phyloP scores from a whole-genome alignment of 2,888 invertebrate genomes.

The Strigamia crassipes region DNA sequence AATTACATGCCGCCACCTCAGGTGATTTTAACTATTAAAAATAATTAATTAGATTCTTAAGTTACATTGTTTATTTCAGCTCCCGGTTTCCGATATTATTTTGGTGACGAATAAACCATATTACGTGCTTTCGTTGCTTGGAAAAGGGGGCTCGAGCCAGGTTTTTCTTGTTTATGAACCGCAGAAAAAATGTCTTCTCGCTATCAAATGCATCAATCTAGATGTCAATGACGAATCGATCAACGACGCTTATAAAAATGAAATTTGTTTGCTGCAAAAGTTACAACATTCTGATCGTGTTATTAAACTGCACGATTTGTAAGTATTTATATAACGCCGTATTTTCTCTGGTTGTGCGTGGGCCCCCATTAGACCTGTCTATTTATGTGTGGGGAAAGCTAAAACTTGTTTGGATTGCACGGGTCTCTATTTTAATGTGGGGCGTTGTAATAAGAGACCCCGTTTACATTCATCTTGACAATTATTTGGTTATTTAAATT shows the following conservation, averaged over 20 bases:
- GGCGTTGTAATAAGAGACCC: too few relatives aligned
- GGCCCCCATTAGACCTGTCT: too few relatives aligned
- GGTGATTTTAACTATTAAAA: neutral
- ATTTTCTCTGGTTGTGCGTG: too few relatives aligned
- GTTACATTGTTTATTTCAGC: neutral
- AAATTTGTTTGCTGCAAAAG: slow-evolving; percentile 78
- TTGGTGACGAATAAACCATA: slow-evolving; percentile 75
- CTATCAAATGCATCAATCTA: slow-evolving; percentile 83
- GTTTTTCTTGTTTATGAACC: slow-evolving; percentile 74
- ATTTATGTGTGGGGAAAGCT: too few relatives aligned
- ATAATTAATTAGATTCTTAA: neutral
- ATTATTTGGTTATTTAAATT: too few relatives aligned
- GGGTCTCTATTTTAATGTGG: too few relatives aligned
- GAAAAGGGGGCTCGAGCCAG: slow-evolving; percentile 87
- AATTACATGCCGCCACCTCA: neutral
- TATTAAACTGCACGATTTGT: slow-evolving; percentile 85
- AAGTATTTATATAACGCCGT: slow-evolving; percentile 62
- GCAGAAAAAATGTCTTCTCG: slow-evolving; percentile 66
- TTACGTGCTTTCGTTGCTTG: slow-evolving; percentile 73
- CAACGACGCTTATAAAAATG: slow-evolving; percentile 82
- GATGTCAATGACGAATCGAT: slow-evolving; percentile 71
- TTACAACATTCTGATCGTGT: slow-evolving; percentile 82
- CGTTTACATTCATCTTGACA: too few relatives aligned
- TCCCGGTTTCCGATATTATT: neutral
- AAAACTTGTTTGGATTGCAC: too few relatives aligned